Conservation (phyloP, 2,888 invertebrate genomes). For the Gerris lacustris region DNA sequence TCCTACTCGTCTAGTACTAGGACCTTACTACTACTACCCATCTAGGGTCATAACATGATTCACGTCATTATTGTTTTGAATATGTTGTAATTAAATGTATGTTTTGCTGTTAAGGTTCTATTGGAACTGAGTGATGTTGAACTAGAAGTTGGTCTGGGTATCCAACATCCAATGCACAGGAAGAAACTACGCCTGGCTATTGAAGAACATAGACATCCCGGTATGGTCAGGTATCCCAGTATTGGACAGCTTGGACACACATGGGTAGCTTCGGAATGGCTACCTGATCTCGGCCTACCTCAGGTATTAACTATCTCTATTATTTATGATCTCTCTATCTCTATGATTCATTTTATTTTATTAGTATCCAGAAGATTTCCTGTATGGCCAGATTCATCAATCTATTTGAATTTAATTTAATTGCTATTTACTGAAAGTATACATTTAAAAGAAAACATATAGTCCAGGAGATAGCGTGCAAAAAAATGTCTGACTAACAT, state of each 20-base stretch:
- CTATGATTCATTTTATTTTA: background rate
- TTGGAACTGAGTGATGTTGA: constrained; percentile 84
- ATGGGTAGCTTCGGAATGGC: constrained; percentile 88
- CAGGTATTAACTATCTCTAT: constrained; percentile 41
- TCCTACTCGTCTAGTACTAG: too few relatives aligned
- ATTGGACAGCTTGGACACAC: constrained; percentile 79
- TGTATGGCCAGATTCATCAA: background rate
- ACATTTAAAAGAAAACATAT: too few relatives aligned
- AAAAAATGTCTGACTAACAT: too few relatives aligned
- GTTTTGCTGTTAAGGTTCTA: constrained; percentile 50
- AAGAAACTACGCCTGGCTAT: constrained; percentile 86
- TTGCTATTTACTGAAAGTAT: too few relatives aligned
- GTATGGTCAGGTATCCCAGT: constrained; percentile 72
- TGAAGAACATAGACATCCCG: constrained; percentile 80
- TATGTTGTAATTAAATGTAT: background rate
- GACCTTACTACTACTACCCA: too few relatives aligned
- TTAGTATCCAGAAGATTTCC: background rate
- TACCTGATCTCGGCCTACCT: constrained; percentile 79
- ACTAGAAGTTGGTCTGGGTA: constrained; percentile 79
- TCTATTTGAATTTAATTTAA: constrained; percentile 2
- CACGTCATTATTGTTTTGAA: too few relatives aligned
- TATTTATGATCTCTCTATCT: constrained; percentile 6
- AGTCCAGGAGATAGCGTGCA: too few relatives aligned
- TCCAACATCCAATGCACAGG: constrained; percentile 82
- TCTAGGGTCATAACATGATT: too few relatives aligned